Conservation (phyloP, 2,113 vertebrate species). For the Montifringilla adamsi region DNA sequence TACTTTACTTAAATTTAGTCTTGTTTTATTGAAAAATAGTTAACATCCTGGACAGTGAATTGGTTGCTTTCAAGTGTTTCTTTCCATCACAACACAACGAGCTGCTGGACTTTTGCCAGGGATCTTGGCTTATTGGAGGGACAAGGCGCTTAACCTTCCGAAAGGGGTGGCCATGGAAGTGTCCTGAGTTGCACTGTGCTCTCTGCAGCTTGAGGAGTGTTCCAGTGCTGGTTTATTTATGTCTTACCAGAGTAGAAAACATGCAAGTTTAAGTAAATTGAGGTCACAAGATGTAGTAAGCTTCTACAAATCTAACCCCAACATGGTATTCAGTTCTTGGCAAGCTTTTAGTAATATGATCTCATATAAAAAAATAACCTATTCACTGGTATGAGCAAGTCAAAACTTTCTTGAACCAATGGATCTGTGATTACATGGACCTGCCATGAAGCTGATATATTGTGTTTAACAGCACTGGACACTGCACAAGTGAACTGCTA, state of each 20-base stretch:
- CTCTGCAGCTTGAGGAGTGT: background rate
- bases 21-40: constrained; percentile 47
- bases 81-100: constrained; percentile 24
- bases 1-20: background rate
- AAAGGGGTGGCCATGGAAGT: background rate
- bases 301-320: constrained; percentile 35
- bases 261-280: constrained; percentile 34
- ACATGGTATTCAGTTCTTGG: constrained; percentile 26
- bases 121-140: background rate
- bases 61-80: constrained; percentile 47
- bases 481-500: background rate
- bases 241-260: constrained; percentile 3
- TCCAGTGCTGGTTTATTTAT: constrained; percentile 6
- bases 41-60: constrained; percentile 28
- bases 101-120: background rate
- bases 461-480: background rate
- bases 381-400: background rate
- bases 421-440: background rate
- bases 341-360: constrained; percentile 15
- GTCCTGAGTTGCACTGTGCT: constrained; percentile 12
- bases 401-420: background rate
- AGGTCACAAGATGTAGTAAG: constrained; percentile 38
- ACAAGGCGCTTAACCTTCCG: background rate
- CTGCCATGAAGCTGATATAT: background rate
- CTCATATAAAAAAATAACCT: background rate